Conservation (phyloP, 2,888 invertebrate genomes). For the Coleophora flavipennella region DNA sequence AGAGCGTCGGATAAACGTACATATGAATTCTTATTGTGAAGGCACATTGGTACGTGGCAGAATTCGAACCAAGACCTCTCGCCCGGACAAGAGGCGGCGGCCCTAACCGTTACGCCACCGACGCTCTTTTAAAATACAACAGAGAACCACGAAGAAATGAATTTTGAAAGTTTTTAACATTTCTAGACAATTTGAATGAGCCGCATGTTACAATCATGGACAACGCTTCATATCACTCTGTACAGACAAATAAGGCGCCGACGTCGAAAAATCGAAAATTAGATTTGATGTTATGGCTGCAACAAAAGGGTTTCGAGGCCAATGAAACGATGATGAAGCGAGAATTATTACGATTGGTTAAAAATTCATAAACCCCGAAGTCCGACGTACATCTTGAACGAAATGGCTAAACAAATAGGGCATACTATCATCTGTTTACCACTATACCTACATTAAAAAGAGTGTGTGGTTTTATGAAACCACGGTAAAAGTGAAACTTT, state of each 20-base stretch:
- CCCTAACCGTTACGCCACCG: too few relatives aligned
- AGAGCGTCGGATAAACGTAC: too few relatives aligned
- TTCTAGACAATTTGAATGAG: slow-evolving; percentile 8
- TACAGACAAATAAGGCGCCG: slow-evolving; percentile 10
- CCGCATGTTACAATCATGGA: slow-evolving; percentile 12
- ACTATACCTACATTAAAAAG: too few relatives aligned
- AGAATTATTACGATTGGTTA: slow-evolving; percentile 11
- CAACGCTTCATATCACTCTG: slow-evolving; percentile 15
- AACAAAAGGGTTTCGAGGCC: slow-evolving; percentile 11
- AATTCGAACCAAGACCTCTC: too few relatives aligned
- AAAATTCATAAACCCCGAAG: slow-evolving; percentile 7
- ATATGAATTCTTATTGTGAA: too few relatives aligned
- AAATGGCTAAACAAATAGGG: slow-evolving; percentile 11
- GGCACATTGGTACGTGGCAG: too few relatives aligned
- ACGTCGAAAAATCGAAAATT: slow-evolving; percentile 7
- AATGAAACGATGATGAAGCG: slow-evolving; percentile 12
- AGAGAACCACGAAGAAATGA: slow-evolving; percentile 14
- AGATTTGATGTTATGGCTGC: slow-evolving; percentile 11
- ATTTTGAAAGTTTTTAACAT: slow-evolving; percentile 11
- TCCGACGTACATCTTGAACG: slow-evolving; percentile 10
- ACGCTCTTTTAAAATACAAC: slow-evolving; percentile 10
- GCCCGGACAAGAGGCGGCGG: too few relatives aligned
- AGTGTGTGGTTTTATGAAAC: too few relatives aligned
- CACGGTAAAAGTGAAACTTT: too few relatives aligned
- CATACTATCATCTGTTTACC: slow-evolving; percentile 13